These are phyloP conservation scores for Anabas testudineus DNA, from an alignment of 2,797 vertebrate genomes.

Conservation along the genomic window DNA sequence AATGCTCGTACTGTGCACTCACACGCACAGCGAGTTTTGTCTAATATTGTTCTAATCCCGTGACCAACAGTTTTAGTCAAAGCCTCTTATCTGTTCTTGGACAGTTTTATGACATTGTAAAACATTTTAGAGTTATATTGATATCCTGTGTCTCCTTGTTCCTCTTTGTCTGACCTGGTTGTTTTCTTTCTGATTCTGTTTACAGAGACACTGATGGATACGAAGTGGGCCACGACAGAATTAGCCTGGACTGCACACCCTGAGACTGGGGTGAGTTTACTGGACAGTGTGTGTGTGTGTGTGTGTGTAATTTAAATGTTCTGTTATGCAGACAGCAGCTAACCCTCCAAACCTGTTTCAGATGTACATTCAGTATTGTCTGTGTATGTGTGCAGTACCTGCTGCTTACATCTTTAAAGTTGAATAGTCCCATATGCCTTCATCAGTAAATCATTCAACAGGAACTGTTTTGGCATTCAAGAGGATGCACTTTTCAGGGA, in stretches of 20 bases:
- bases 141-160: slow-evolving; percentile 37
- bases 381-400: background rate
- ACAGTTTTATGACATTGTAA: slow-evolving; percentile 69
- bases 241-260: slow-evolving; percentile 97
- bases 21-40: slow-evolving; percentile 38
- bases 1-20: slow-evolving; percentile 13
- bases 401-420: background rate
- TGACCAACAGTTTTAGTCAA: slow-evolving; percentile 45
- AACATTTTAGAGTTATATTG: slow-evolving; percentile 59
- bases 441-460: slow-evolving; percentile 1
- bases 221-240: slow-evolving; percentile 97
- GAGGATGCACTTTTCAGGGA: slow-evolving; percentile 47
- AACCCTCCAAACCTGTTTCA: background rate
- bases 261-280: slow-evolving; percentile 92
- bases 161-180: slow-evolving; percentile 57
- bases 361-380: background rate
- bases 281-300: slow-evolving; percentile 1
- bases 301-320: background rate
- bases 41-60: slow-evolving; percentile 22
- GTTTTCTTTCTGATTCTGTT: slow-evolving; percentile 60
- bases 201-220: slow-evolving; percentile 98
- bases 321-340: background rate
- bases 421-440: background rate
- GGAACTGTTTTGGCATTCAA: slow-evolving; percentile 37
- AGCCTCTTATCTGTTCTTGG: slow-evolving; percentile 41